Percentiles rank a stretch among this genome's conserved stretches.
Evolutionary conservation across 2,888 invertebrate species (phyloP).

Genomic region (Brachypterus glaber): DNA sequence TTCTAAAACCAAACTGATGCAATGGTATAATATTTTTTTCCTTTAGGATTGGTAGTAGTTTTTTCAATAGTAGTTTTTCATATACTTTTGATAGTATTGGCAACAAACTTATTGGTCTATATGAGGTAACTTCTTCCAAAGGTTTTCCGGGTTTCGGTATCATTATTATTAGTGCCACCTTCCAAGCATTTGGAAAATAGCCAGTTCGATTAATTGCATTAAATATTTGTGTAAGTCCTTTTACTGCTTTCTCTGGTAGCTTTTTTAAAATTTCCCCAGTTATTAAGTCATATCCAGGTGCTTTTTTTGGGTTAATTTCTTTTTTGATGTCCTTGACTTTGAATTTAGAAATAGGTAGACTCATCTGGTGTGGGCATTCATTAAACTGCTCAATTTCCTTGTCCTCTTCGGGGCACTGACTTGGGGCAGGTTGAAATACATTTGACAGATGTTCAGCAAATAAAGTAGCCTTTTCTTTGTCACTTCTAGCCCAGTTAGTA

Average conservation of each 20-base stretch:
- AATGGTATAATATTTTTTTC: conserved; percentile 11
- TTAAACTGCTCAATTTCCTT: neutral
- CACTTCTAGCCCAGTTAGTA: conserved; percentile 12
- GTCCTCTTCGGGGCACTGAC: neutral
- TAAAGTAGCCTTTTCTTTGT: conserved; percentile 17
- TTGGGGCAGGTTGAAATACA: conserved; percentile 7
- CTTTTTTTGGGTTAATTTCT: conserved; percentile 16
- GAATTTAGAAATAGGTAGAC: conserved; percentile 10
- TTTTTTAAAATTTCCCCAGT: conserved; percentile 20
- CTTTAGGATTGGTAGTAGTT: conserved; percentile 1
- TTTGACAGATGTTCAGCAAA: conserved; percentile 17
- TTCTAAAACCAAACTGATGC: conserved; percentile 12
- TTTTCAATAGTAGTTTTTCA: conserved; percentile 6
- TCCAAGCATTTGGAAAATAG: conserved; percentile 24
- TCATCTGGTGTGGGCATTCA: conserved; percentile 2
- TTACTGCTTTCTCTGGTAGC: conserved; percentile 21
- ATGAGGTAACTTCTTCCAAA: conserved; percentile 18
- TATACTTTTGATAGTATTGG: conserved; percentile 9
- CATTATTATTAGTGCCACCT: conserved; percentile 24
- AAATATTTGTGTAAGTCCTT: conserved; percentile 19
- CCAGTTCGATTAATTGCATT: conserved; percentile 22
- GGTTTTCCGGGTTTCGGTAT: too few species aligned
- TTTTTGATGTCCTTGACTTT: conserved; percentile 10
- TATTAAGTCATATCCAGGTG: conserved; percentile 24
- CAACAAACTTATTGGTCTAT: conserved; percentile 19